phyloP scores from a whole-genome alignment of 2,888 invertebrate species.

The Drosophila leonis region DNA sequence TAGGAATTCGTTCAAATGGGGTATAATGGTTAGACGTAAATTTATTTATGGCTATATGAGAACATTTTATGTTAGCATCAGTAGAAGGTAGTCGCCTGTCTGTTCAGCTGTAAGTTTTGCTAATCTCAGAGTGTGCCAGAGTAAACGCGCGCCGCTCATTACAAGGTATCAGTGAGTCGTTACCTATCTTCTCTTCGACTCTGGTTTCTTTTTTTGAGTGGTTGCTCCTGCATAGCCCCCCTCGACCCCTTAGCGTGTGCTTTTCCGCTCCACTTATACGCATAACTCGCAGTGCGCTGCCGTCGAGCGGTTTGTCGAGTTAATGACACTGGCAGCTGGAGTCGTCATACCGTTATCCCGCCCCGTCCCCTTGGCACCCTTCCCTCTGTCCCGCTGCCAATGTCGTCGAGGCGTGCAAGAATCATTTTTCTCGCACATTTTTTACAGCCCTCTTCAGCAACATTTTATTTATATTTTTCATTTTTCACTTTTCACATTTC shows the following conservation, averaged over 20 bases:
- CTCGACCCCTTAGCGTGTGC: slow-evolving; percentile 31
- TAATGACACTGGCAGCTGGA: slow-evolving; percentile 76
- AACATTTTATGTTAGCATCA: not conserved
- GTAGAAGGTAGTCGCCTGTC: not conserved
- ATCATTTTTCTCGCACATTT: slow-evolving; percentile 76
- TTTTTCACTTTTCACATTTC: slow-evolving; percentile 66
- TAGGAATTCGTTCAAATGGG: not conserved
- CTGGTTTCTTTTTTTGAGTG: slow-evolving; percentile 32
- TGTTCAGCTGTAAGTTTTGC: not conserved
- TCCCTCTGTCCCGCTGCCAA: slow-evolving; percentile 45
- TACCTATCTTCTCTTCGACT: not conserved
- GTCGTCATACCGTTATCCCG: slow-evolving; percentile 26
- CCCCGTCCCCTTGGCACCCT: slow-evolving; percentile 1
- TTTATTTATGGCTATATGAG: not conserved
- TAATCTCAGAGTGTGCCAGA: too few relatives aligned
- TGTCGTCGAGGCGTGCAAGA: slow-evolving; percentile 74
- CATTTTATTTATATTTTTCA: slow-evolving; percentile 68
- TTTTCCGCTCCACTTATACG: slow-evolving; percentile 78
- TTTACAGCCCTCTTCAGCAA: slow-evolving; percentile 54
- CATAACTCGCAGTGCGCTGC: slow-evolving; percentile 61
- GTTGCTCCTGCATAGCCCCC: slow-evolving; percentile 3
- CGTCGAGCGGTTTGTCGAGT: slow-evolving; percentile 75
- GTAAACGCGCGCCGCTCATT: too few relatives aligned
- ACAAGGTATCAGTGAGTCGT: not conserved
- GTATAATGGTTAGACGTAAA: not conserved